Base-by-base conservation (phyloP, 2,797 vertebrate genomes). In the Pseudocheirus occidentalis region DNA sequence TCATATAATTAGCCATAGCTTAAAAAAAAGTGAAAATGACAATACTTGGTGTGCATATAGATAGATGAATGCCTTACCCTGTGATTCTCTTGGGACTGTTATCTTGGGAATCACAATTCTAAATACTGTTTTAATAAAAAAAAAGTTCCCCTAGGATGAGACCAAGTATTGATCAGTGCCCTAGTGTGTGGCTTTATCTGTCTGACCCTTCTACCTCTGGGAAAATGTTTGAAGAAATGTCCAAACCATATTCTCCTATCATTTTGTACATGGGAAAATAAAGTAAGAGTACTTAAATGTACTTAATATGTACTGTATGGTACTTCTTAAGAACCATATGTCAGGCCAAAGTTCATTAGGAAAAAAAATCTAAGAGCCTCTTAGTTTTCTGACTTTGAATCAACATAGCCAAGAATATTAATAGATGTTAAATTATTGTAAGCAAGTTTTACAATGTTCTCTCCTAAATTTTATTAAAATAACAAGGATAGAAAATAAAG, bases 391-490 rank as follows among this genome's bases (percentile, higher is more conserved):
- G n/a, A 40, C 91, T 89, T 91, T 94, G 91, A 92, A 93, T 55
- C 46, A 92, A 58, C 90, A 89, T 21, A 92, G 94, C 57, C 46
- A 58, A 90, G 5, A 55, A 50, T 55, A 18, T 55, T 93, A 95
- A 87, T 29, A 53, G 11, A 94, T 95, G 94, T 94, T 93, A 94
- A 66, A 93, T 24, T 28, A 93, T 95, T 62, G 94, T 95, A 91
- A 56, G n/a, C 92, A 29, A 66, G 31, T 94, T 62, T 95, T 81
- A 94, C 29, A 34, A 9, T 21, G 57, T 91, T 90, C 50, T 96
- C 90, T 29, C 16, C 29, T 62, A 90, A 28, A 14, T 90, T 52
- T 89, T 89, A 58, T 87, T 91, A 93, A 95, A 96, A 92, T 93
- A 96, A 94, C 31, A 55, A 94, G 73, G 28, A 56, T 90, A 58